Evolutionary conservation across 1,140 invertebrate species (phyloP).

Genomic region (Zelostemma sp.): DNA sequence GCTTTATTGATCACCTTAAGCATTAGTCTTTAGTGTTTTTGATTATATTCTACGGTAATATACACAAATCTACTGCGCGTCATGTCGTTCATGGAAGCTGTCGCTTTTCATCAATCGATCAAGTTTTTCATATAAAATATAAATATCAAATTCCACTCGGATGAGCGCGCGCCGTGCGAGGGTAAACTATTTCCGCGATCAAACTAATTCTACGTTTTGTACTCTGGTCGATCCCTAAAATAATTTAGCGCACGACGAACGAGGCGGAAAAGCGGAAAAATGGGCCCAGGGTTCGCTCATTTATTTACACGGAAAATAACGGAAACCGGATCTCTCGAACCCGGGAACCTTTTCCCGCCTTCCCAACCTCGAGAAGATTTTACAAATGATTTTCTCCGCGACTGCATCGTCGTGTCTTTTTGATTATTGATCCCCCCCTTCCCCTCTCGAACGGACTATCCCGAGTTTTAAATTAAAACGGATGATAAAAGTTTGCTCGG

Average conservation of each 20-base stretch:
- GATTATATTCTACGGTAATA: conserved; percentile 68
- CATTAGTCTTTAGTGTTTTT: conserved; percentile 67
- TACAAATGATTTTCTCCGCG: background rate
- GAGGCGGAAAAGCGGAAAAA: background rate
- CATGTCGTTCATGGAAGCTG: conserved; percentile 24
- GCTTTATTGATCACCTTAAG: conserved; percentile 63
- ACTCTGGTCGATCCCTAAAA: conserved; percentile 65
- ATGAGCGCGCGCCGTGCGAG: conserved; percentile 40
- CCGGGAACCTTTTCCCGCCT: background rate
- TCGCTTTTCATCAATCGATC: conserved; percentile 12
- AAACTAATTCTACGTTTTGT: conserved; percentile 68
- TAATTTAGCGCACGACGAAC: conserved; percentile 54
- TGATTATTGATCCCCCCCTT: background rate
- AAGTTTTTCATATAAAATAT: conserved; percentile 57
- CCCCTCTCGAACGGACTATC: background rate
- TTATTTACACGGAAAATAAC: background rate
- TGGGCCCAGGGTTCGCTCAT: background rate
- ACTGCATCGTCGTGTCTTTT: background rate
- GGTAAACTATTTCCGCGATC: conserved; percentile 59
- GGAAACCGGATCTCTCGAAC: no score
- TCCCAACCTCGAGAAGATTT: background rate
- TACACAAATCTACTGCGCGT: conserved; percentile 58
- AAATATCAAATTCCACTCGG: conserved; percentile 56
- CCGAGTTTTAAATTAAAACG: no score
- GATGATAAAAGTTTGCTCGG: background rate